Base-by-base conservation (phyloP, 2,113 vertebrate species). In the Solea senegalensis region DNA sequence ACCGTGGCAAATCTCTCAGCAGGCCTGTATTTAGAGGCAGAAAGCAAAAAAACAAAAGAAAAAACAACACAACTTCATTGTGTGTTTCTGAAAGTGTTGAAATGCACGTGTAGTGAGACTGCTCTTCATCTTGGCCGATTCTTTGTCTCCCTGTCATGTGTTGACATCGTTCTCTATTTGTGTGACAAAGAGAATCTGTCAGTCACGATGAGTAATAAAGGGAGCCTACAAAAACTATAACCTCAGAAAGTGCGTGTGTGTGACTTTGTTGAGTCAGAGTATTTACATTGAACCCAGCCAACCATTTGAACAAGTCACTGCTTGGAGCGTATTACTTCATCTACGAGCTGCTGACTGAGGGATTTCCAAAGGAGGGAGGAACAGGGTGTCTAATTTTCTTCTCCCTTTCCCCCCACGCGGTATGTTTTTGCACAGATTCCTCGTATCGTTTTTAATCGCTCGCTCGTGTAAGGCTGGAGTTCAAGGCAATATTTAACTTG, bases 401-500 rank as follows among this genome's bases (percentile, higher is more conserved):
- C 56, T 68, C 46, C 45, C 41, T 45, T 46, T 54, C 13, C 46
- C 65, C 68, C 1, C n/a, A 1, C 43, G 1, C 10, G 28, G 58
- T 74, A 49, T 66, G 81, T 73, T 81, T 77, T 63, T 61, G 26
- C 65, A 56, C 51, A 26, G 63, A 81, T 80, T 78, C 27, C 26
- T 8, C 0, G 1, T 66, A 56, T 69, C 12, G 0, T 64, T 73
- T 83, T 64, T 27, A 74, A 10, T 7, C 7, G 7, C 10, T 85
- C 54, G 59, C 0, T 0, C 14, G 49, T 51, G 49, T 73, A 78
- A 44, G 63, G 58, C 27, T 1, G 44, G 0, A 49, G 72, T 50
- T 65, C 58, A 55, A 57, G 50, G 55, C 39, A 13, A 69, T 83
- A 50, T 89, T 88, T 83, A 62, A 73, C 61, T 80, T 79, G 66